Evolutionary conservation across 1,140 invertebrate genomes (phyloP).

Genomic region (Drosophila arizonae): DNA sequence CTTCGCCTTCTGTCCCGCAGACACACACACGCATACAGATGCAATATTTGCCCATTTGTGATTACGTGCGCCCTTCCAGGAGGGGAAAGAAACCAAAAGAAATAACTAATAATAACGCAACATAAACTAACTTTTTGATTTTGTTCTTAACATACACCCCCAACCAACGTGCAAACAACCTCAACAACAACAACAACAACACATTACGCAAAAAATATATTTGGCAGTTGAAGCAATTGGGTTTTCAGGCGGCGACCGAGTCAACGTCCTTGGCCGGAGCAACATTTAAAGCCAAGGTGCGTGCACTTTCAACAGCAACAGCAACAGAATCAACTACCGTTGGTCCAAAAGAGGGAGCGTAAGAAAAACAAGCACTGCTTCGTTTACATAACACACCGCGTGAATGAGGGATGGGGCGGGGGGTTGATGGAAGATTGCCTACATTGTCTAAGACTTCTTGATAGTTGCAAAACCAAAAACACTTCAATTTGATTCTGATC

Average conservation of each 20-base stretch:
- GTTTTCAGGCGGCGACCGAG: conserved; percentile 54
- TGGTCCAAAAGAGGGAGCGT: neutral
- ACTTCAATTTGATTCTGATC: conserved; percentile 14
- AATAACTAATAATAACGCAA: conserved; percentile 28
- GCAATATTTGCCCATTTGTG: conserved; percentile 45
- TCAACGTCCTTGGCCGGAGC: conserved; percentile 51
- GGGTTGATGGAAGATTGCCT: neutral
- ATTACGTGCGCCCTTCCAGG: conserved; percentile 59
- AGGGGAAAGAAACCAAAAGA: conserved; percentile 5
- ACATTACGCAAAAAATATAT: conserved; percentile 60
- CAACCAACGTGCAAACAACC: conserved; percentile 38
- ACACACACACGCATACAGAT: neutral
- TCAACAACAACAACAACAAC: conserved; percentile 49
- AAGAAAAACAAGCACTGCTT: conserved; percentile 29
- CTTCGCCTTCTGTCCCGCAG: neutral
- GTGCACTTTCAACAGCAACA: conserved; percentile 27
- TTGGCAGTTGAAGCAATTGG: conserved; percentile 79
- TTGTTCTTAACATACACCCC: conserved; percentile 45
- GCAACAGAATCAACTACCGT: neutral
- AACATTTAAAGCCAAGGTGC: conserved; percentile 63
- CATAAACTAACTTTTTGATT: conserved; percentile 63
- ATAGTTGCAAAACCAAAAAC: neutral
- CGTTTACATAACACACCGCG: conserved; percentile 67
- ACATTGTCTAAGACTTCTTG: no score
- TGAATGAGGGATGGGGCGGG: neutral